A percentile compares a stretch with the other conserved stretches of the same genome.
Evolutionary conservation across 2,797 vertebrate species (phyloP).

Genomic region (Pterois miles): DNA sequence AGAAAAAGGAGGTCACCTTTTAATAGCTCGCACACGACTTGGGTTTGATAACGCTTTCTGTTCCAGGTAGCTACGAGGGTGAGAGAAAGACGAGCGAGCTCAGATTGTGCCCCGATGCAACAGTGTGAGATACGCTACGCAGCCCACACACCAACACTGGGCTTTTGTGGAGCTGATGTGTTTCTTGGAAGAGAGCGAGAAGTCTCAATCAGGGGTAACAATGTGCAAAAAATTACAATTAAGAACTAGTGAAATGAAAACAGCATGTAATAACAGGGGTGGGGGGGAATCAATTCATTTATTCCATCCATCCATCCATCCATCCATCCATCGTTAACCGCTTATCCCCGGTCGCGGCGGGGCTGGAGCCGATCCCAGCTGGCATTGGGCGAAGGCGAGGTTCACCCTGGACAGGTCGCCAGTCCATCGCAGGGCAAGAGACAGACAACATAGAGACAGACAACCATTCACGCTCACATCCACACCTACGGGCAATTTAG

Average conservation of each 20-base stretch:
- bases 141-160: conserved; percentile 42
- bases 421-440: no score
- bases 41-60: conserved; percentile 68
- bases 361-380: no score
- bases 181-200: conserved; percentile 29
- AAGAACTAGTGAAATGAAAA: conserved; percentile 9
- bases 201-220: conserved; percentile 22
- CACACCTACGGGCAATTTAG: no score
- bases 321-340: no score
- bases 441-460: no score
- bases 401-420: no score
- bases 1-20: conserved; percentile 85
- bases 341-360: no score
- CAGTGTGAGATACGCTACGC: conserved; percentile 45
- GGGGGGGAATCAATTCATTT: no score
- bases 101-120: conserved; percentile 54
- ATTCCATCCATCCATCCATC: no score
- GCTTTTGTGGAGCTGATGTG: conserved; percentile 25
- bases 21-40: conserved; percentile 76
- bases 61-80: conserved; percentile 55
- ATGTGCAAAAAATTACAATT: conserved; percentile 6
- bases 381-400: no score
- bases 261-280: no score
- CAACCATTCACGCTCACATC: no score
- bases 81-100: conserved; percentile 24